phyloP scores from a whole-genome alignment of 1,140 invertebrate species.

The Lamellibrachia luymesi region DNA sequence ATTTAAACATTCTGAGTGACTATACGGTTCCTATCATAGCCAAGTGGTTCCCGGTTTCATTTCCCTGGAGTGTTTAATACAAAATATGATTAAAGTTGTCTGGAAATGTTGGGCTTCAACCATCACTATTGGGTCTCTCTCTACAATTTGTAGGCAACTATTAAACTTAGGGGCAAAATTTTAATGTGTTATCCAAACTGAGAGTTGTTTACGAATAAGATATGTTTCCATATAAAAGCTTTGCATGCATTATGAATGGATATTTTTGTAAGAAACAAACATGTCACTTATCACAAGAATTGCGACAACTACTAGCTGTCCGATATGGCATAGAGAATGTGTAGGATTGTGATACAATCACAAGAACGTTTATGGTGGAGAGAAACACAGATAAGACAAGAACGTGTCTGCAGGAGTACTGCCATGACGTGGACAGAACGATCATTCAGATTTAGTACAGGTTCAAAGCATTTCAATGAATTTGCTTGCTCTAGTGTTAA shows the following conservation, averaged over 20 bases:
- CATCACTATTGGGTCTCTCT: neutral
- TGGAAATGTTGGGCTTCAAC: neutral
- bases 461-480: neutral
- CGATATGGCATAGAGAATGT: neutral
- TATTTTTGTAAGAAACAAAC: slow-evolving; percentile 3
- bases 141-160: neutral
- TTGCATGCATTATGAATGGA: neutral
- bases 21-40: neutral
- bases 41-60: neutral
- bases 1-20: neutral
- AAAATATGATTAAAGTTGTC: neutral
- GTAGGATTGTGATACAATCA: neutral
- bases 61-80: neutral
- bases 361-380: neutral
- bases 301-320: neutral
- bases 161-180: neutral
- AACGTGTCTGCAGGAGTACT: neutral
- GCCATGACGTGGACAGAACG: neutral
- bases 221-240: slow-evolving; percentile 1
- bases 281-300: neutral
- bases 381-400: neutral
- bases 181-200: neutral
- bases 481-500: neutral
- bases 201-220: neutral
- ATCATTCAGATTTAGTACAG: neutral